Percentiles rank a stretch among this genome's conserved stretches.
Evolutionary conservation across 2,888 invertebrate species (phyloP).

Genomic region (Noctua fimbriata): DNA sequence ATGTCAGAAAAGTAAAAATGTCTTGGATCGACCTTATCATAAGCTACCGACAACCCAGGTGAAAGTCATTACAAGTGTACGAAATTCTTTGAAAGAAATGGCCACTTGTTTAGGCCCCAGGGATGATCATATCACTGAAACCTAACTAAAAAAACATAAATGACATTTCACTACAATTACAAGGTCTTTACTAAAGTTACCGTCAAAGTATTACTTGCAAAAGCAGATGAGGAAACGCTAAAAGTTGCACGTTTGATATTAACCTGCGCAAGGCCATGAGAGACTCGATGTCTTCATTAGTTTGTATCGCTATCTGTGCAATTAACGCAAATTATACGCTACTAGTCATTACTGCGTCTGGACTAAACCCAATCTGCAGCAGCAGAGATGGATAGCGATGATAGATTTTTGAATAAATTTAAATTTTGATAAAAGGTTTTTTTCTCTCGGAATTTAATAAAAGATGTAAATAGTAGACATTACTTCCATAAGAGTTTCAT

Average conservation of each 20-base stretch:
- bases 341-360: conserved; percentile 12
- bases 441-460: background rate
- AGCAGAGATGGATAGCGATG: background rate
- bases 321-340: conserved; percentile 52
- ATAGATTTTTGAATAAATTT: background rate
- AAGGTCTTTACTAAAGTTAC: background rate
- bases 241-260: conserved; percentile 53
- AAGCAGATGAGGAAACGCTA: conserved; percentile 49
- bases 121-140: background rate
- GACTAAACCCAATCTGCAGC: conserved; percentile 9
- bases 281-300: conserved; percentile 60
- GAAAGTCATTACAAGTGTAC: background rate
- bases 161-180: background rate
- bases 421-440: background rate
- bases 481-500: background rate
- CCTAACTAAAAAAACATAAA: background rate
- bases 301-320: conserved; percentile 28
- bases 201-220: conserved; percentile 40
- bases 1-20: background rate
- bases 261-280: conserved; percentile 57
- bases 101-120: background rate
- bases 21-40: background rate
- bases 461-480: background rate
- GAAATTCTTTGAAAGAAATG: no score
- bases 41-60: background rate